These are phyloP conservation scores for Porites australiensis DNA, from an alignment of 64 coral and sea anemone species.

Conservation along the genomic window DNA sequence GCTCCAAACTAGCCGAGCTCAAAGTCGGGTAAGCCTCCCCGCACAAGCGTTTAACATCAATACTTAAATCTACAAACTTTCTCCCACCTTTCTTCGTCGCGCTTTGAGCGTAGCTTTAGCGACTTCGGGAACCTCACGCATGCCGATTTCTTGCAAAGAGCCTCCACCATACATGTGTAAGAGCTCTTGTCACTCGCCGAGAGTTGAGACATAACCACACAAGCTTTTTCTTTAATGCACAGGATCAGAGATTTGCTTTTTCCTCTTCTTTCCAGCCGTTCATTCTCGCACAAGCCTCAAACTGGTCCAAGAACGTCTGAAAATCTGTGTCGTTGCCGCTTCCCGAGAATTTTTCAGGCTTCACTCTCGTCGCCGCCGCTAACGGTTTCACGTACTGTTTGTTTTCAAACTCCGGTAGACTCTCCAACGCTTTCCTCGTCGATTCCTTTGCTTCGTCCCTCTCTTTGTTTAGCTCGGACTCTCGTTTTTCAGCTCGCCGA, in stretches of 20 bases:
- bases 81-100: neutral
- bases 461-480: neutral
- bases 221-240: too few species aligned
- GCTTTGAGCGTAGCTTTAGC: neutral
- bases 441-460: neutral
- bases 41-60: neutral
- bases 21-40: neutral
- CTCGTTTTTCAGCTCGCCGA: too few species aligned
- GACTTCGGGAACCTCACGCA: neutral
- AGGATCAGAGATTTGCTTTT: too few species aligned
- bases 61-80: neutral
- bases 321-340: conserved; percentile 65
- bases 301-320: conserved; percentile 44
- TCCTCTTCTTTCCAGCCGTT: neutral
- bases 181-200: neutral
- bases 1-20: neutral
- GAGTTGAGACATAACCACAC: too few species aligned
- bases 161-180: neutral
- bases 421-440: conserved; percentile 21
- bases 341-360: conserved; percentile 38
- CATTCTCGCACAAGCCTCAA: conserved; percentile 48
- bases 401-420: neutral
- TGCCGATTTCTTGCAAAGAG: neutral
- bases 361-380: neutral
- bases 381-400: neutral